Evolutionary conservation across 30 jellyfish, hydroid and myxozoan genomes (phyloP).

Genomic region (Catostylus mosaicus): DNA sequence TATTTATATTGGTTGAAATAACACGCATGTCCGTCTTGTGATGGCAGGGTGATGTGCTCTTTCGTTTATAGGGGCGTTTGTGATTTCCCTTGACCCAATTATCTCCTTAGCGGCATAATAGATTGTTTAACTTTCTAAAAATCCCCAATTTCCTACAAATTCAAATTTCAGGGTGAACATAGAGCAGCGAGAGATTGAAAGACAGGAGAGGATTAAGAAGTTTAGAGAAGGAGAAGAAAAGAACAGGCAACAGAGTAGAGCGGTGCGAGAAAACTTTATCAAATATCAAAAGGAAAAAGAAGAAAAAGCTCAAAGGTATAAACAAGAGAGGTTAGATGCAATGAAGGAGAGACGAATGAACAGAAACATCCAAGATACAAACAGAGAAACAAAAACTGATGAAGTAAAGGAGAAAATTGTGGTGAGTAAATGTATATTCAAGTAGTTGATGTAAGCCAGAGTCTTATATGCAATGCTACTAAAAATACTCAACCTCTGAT

Average conservation of each 20-base stretch:
- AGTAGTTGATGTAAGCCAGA: no score
- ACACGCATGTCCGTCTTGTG: no score
- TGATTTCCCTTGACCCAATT: no score
- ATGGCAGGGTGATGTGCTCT: no score
- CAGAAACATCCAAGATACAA: constrained; percentile 2
- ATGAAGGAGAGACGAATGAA: constrained; percentile 28
- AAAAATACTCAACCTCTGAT: no score
- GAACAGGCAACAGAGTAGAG: constrained; percentile 35
- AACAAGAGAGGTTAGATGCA: constrained; percentile 53
- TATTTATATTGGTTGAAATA: no score
- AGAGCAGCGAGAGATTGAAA: constrained; percentile 40
- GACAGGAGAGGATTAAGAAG: constrained; percentile 34
- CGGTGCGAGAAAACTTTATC: constrained; percentile 20
- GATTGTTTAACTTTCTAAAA: no score
- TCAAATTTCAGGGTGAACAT: constrained; percentile 13
- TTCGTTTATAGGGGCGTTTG: no score
- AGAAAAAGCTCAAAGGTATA: constrained; percentile 55
- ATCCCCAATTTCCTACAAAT: neutral
- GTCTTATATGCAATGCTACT: no score
- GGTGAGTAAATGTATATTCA: no score
- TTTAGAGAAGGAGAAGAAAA: constrained; percentile 49
- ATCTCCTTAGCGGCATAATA: no score
- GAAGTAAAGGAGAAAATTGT: constrained; percentile 13
- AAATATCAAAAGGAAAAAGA: constrained; percentile 45
- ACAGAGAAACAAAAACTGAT: neutral